Evolutionary conservation across 2,797 vertebrate species (phyloP).

Genomic region (Pyrocephalus nanus): DNA sequence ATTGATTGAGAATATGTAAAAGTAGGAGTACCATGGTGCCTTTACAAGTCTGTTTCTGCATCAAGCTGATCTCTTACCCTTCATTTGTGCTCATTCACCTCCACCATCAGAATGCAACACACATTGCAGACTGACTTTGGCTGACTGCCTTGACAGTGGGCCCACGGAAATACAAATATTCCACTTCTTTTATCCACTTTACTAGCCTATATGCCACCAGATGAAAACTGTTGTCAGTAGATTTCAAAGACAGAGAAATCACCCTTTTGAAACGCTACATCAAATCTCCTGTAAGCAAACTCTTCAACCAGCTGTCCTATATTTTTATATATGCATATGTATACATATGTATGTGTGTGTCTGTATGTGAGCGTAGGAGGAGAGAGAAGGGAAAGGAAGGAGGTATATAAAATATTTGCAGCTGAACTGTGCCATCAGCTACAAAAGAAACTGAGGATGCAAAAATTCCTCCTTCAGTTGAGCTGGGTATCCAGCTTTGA

Average conservation of each 20-base stretch:
- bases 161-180: neutral
- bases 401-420: neutral
- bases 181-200: neutral
- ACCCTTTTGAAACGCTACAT: neutral
- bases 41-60: neutral
- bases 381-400: neutral
- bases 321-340: neutral
- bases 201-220: neutral
- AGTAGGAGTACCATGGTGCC: neutral
- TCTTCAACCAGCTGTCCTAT: neutral
- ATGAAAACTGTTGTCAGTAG: neutral
- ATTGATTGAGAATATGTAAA: neutral
- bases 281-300: neutral
- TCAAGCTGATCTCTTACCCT: neutral
- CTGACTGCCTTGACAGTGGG: neutral
- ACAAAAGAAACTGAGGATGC: neutral
- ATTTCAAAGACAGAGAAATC: neutral
- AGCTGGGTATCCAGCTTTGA: neutral
- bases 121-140: neutral
- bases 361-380: too few relatives aligned
- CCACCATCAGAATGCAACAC: neutral
- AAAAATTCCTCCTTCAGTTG: neutral
- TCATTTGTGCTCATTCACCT: neutral
- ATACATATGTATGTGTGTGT: neutral
- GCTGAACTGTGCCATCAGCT: neutral